Base-by-base conservation (phyloP, 2,113 vertebrate genomes). In the Chitala chitala region DNA sequence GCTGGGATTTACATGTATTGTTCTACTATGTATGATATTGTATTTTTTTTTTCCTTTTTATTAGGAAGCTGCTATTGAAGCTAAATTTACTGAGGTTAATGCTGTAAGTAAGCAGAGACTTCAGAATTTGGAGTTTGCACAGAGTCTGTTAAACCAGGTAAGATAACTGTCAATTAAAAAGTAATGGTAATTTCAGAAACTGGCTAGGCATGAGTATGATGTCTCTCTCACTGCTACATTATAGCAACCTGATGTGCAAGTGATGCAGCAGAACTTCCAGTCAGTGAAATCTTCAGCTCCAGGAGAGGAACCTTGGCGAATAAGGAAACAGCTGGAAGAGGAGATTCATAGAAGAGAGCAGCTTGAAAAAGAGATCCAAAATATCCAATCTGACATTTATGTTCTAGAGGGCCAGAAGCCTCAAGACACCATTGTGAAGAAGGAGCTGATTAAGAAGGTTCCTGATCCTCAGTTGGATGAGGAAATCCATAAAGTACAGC, bases 381-480 rank as follows among this genome's bases (percentile, higher is more conserved):
- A 81, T 29, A 90, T 95, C 65, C 94, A 94, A 79, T 91, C 88
- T 15, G 94, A 98, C 73, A 95, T 98, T 24, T 87, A 91, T 76
- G 70, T 88, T 24, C 89, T 99, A 73, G 94, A 94, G 82, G 90
- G 90, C 69, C 94, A 93, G 78, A 94, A 91, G 79, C 95, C 94
- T 0, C 94, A 94, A 76, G 95, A 97, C 75, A 92, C 92, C 0
- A 78, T 96, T 22, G 82, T 98, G 63, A 95, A 91, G 84, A 97
- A 93, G 42, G 95, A 99, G 74, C 84, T 96, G 56, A 85, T 97
- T 75, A 98, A 95, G 81, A 94, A 93, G 79, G 90, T 98, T 46
- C 92, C 95, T 0, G 96, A 99, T 70, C 96, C 96, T 0, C 91
- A 89, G 46, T 87, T 98, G 64, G 93, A 96, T 31, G 94, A 96